Conservation (phyloP, 2,113 vertebrate genomes). For the Eurystomus gularis region DNA sequence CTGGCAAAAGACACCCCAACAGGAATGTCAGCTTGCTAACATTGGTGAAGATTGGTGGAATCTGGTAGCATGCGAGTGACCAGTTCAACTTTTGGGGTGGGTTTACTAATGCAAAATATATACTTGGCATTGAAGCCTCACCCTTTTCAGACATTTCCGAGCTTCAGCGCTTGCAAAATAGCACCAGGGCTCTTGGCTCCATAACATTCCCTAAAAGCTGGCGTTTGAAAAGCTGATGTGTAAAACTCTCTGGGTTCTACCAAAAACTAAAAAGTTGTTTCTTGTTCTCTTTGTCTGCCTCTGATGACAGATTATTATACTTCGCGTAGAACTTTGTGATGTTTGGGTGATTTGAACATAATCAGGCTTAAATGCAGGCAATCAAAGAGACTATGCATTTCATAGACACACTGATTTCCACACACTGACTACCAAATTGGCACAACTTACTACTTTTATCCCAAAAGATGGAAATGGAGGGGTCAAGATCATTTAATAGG, state of each 20-base stretch:
- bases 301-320: constrained; percentile 29
- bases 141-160: background rate
- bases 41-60: background rate
- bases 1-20: background rate
- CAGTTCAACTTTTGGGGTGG: background rate
- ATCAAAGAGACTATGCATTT: constrained; percentile 73
- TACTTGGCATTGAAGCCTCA: background rate
- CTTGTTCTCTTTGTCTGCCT: constrained; percentile 5
- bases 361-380: constrained; percentile 72
- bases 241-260: background rate
- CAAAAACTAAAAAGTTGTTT: background rate
- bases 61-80: background rate
- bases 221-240: background rate
- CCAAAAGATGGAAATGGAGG: constrained; percentile 59
- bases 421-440: constrained; percentile 64
- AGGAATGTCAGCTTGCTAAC: background rate
- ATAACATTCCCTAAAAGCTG: background rate
- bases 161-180: background rate
- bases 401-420: constrained; percentile 50
- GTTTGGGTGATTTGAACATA: constrained; percentile 72
- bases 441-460: constrained; percentile 59
- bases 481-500: constrained; percentile 78
- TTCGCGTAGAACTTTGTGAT: background rate
- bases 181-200: background rate
- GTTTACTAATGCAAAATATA: background rate